phyloP scores from a whole-genome alignment of 2,888 invertebrate genomes.

The Notodonta ziczac region DNA sequence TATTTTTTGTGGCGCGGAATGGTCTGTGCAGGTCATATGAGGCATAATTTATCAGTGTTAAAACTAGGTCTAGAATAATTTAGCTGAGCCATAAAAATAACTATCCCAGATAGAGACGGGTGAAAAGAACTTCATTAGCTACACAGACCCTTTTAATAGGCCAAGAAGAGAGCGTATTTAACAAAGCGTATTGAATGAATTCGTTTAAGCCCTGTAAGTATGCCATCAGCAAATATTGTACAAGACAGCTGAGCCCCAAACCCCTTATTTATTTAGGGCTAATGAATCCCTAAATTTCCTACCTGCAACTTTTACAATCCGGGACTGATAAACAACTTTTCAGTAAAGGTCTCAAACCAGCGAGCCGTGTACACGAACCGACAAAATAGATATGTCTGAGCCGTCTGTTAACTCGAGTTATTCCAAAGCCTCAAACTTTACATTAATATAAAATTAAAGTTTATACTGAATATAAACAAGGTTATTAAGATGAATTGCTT shows the following conservation, averaged over 20 bases:
- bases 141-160: too few relatives aligned
- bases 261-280: slow-evolving; percentile 45
- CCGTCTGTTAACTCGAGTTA: slow-evolving; percentile 13
- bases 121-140: too few relatives aligned
- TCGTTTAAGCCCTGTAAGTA: slow-evolving; percentile 2
- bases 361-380: slow-evolving; percentile 18
- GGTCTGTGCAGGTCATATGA: too few relatives aligned
- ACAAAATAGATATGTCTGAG: slow-evolving; percentile 23
- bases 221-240: slow-evolving; percentile 17
- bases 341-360: slow-evolving; percentile 31
- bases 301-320: slow-evolving; percentile 53
- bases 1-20: too few relatives aligned
- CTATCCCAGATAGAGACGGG: too few relatives aligned
- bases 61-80: too few relatives aligned
- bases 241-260: slow-evolving; percentile 13
- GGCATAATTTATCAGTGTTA: too few relatives aligned
- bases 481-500: slow-evolving; percentile 20
- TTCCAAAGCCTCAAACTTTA: slow-evolving; percentile 15
- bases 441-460: slow-evolving; percentile 26
- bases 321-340: slow-evolving; percentile 54
- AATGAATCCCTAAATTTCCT: slow-evolving; percentile 46
- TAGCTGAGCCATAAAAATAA: too few relatives aligned
- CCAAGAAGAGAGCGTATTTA: too few relatives aligned
- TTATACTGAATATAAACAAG: slow-evolving; percentile 7
- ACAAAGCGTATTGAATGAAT: too few relatives aligned